Percentiles rank a stretch among this genome's conserved stretches.
These are phyloP conservation scores for Augochlorella aurata DNA, from an alignment of 2,888 invertebrate genomes.

Conservation along the genomic window DNA sequence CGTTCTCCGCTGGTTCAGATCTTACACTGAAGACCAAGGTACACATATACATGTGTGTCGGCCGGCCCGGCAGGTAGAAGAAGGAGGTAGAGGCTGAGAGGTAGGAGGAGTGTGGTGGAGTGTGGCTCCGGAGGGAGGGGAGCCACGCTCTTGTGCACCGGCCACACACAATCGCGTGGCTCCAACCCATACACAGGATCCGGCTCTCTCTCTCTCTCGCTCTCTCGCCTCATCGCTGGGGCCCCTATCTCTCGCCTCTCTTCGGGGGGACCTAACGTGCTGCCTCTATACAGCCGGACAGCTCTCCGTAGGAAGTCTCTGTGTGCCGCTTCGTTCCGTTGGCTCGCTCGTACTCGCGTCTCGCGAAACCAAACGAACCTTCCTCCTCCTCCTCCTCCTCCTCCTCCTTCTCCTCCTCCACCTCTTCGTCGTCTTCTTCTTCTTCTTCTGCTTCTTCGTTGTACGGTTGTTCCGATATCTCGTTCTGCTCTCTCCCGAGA, in stretches of 20 bases:
- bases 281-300: conserved; percentile 51
- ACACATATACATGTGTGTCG: conserved; percentile 81
- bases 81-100: conserved; percentile 74
- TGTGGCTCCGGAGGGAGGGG: conserved; percentile 70
- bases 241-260: conserved; percentile 52
- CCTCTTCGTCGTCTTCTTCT: background rate
- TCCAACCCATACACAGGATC: conserved; percentile 16
- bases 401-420: conserved; percentile 3
- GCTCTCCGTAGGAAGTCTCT: conserved; percentile 25
- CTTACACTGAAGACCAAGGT: conserved; percentile 81
- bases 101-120: conserved; percentile 74
- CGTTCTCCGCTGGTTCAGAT: conserved; percentile 82
- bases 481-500: background rate
- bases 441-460: background rate
- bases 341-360: background rate
- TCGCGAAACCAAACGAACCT: conserved; percentile 20
- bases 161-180: conserved; percentile 62
- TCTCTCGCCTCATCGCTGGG: conserved; percentile 10
- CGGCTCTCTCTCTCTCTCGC: conserved; percentile 21
- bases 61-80: conserved; percentile 74
- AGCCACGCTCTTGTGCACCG: conserved; percentile 72
- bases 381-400: conserved; percentile 8
- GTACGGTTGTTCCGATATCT: conserved; percentile 1
- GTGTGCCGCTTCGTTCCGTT: conserved; percentile 12
- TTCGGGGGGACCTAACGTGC: conserved; percentile 35